These are phyloP conservation scores for Brachyistius frenatus DNA, from an alignment of 2,113 vertebrate genomes.

Conservation along the genomic window DNA sequence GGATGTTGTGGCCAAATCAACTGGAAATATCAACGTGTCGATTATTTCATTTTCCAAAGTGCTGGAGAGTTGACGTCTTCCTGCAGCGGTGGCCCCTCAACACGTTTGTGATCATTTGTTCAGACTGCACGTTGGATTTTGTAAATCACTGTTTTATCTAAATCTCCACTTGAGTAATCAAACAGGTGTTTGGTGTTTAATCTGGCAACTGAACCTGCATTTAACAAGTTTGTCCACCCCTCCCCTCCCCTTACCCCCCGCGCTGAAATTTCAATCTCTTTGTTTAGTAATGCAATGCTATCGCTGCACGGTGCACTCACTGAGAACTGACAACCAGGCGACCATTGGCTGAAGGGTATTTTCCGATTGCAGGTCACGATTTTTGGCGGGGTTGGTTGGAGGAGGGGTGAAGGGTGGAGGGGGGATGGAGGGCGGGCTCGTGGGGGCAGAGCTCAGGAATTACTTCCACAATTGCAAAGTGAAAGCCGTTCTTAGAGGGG, in stretches of 20 bases:
- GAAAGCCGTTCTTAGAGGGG: slow-evolving; percentile 76
- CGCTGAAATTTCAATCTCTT: slow-evolving; percentile 33
- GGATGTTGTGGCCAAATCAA: slow-evolving; percentile 21
- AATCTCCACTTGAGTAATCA: slow-evolving; percentile 57
- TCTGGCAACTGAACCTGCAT: slow-evolving; percentile 52
- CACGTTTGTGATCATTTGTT: slow-evolving; percentile 29
- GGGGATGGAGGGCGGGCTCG: neutral
- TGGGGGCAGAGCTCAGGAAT: slow-evolving; percentile 68
- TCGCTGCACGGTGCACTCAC: slow-evolving; percentile 28
- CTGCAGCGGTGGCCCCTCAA: slow-evolving; percentile 7
- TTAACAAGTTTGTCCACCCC: slow-evolving; percentile 47
- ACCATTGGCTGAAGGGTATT: slow-evolving; percentile 57
- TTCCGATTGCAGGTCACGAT: slow-evolving; percentile 71
- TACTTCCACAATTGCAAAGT: slow-evolving; percentile 78
- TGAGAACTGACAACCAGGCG: slow-evolving; percentile 37
- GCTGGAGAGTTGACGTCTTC: neutral
- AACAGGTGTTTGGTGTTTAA: slow-evolving; percentile 62
- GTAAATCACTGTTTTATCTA: slow-evolving; percentile 49
- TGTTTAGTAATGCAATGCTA: slow-evolving; percentile 38
- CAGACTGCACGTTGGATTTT: slow-evolving; percentile 24
- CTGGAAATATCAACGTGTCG: slow-evolving; percentile 21
- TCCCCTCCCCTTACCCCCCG: neutral
- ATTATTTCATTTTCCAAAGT: slow-evolving; percentile 20
- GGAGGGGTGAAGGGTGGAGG: neutral
- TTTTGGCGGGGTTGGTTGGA: slow-evolving; percentile 14